Conservation (phyloP, 2,797 vertebrate genomes). For the Chaunax sp. region DNA sequence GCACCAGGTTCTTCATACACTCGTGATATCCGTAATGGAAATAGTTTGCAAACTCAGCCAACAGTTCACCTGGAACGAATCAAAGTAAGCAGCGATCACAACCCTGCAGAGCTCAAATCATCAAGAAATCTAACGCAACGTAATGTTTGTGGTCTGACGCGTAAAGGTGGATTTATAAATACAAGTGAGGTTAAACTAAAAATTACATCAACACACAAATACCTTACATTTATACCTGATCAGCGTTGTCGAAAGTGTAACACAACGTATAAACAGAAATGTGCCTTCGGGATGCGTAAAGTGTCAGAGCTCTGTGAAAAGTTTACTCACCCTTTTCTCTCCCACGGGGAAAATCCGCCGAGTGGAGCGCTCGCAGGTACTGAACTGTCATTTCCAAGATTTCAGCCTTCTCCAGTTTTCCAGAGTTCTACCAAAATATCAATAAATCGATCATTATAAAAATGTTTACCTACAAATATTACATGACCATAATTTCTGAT, state of each 20-base stretch:
- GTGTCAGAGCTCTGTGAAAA: background rate
- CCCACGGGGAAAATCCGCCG: conserved; percentile 94
- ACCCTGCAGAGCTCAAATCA: background rate
- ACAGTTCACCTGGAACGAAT: conserved; percentile 86
- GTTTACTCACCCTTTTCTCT: conserved; percentile 91
- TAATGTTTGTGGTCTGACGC: background rate
- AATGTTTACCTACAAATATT: background rate
- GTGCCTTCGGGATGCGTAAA: conserved; percentile 27
- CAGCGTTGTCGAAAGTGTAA: background rate
- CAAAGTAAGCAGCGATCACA: conserved; percentile 27
- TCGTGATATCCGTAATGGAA: conserved; percentile 99
- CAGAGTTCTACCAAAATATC: conserved; percentile 87
- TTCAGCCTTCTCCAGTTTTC: conserved; percentile 98
- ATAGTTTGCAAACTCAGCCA: conserved; percentile 98
- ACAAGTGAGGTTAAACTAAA: background rate
- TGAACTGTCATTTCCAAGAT: conserved; percentile 99
- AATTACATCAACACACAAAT: background rate
- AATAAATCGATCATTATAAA: background rate
- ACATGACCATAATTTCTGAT: background rate
- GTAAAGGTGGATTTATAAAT: conserved; percentile 14
- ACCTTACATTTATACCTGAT: fast-evolving
- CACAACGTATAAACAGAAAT: background rate
- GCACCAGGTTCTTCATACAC: conserved; percentile 98
- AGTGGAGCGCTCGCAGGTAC: conserved; percentile 94
- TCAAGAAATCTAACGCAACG: too few relatives aligned